phyloP scores from a whole-genome alignment of 2,888 invertebrate species.

The Pammene fasciana region DNA sequence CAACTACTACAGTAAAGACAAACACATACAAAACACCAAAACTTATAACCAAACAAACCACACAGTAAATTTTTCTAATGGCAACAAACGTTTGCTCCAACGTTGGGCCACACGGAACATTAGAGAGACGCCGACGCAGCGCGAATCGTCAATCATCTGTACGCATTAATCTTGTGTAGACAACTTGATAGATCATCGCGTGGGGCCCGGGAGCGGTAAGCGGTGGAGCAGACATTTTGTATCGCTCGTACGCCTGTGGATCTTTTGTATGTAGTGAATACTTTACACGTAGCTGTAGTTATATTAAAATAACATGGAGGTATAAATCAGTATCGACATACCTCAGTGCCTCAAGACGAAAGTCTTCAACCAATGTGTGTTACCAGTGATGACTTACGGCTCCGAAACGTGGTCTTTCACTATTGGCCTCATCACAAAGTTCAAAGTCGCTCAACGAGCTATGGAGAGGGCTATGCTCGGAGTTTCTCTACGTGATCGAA shows the following conservation, averaged over 20 bases:
- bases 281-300: background rate
- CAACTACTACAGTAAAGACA: background rate
- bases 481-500: too few relatives aligned
- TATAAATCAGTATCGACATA: too few relatives aligned
- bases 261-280: conserved; percentile 2
- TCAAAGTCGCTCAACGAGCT: too few relatives aligned
- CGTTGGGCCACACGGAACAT: conserved; percentile 68
- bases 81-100: conserved; percentile 52
- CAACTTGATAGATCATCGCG: conserved; percentile 83
- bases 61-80: conserved; percentile 1
- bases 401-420: too few relatives aligned
- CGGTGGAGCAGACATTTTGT: conserved; percentile 38
- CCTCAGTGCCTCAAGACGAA: too few relatives aligned
- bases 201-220: conserved; percentile 54
- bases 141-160: conserved; percentile 81
- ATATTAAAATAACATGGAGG: too few relatives aligned
- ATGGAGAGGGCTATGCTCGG: too few relatives aligned
- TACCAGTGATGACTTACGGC: too few relatives aligned
- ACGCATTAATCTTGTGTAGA: conserved; percentile 83
- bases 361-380: too few relatives aligned
- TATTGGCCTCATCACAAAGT: too few relatives aligned
- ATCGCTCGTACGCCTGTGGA: background rate
- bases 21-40: background rate
- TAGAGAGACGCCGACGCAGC: conserved; percentile 71
- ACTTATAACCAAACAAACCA: background rate